Evolutionary conservation across 2,888 invertebrate species (phyloP), one percentile per base, ranked within the genome.

Genomic region (Notocelia uddmanniana): DNA sequence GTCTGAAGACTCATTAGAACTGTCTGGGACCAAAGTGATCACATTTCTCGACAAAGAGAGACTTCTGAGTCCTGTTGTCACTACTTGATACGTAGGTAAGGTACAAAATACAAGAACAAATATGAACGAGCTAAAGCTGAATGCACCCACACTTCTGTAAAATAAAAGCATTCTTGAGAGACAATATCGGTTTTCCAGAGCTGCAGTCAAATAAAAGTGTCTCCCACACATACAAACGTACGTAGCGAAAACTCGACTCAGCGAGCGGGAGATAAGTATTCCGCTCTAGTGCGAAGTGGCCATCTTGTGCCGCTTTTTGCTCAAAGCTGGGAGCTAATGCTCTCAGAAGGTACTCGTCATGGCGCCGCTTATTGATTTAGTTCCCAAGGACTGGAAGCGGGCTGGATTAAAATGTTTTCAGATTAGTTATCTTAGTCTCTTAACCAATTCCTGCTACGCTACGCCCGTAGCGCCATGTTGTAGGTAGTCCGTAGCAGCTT

Each of bases 211-310:
- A 45, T 60, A 45, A 60, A 60, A 60, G 45, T n/a, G 45, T 31
- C 31, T 31, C 8, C 31, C 31, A 45, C n/a, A n/a, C 45, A 48
- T 45, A 60, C 60, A 60, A 11, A 60, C 11, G 41, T 60, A 60
- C 57, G 31, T 31, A 26, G n/a, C 18, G 45, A 23, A 59, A 60
- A 45, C 45, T 60, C 26, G 60, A 60, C 45, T 60, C 60, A 45
- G 63, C 63, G 26, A 52, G 63, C 63, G 63, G 18, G 50, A 34
- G 52, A 52, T 63, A 63, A 63, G 63, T 63, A 50, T 15, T 50
- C 21, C 13, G 15, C 19, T 34, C 50, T 34, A 50, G 31, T 52
- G 63, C 63, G 45, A 63, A 63, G 63, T 63, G 52, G 63, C 50
- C 34, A 50, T 63, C 63, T 63, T 52, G 34, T 21, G 63, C 6